Conservation (phyloP, 2,797 vertebrate genomes). For the Alauda arvensis region DNA sequence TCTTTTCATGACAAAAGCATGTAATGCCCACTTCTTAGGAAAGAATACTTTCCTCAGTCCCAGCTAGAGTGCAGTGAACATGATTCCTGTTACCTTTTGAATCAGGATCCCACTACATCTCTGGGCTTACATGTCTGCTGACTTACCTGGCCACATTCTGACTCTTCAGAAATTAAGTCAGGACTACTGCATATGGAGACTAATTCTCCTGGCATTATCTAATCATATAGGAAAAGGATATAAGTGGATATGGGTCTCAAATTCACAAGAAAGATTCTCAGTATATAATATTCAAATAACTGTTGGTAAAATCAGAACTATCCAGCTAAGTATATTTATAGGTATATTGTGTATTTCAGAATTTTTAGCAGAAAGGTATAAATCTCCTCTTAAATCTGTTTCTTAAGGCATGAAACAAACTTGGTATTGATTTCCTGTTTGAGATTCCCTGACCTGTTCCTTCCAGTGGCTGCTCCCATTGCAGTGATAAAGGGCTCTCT, state of each 20-base stretch:
- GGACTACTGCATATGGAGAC: not conserved
- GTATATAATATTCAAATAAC: not conserved
- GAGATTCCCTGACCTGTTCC: not conserved
- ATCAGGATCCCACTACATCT: not conserved
- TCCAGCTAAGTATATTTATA: not conserved
- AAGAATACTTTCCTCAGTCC: not conserved
- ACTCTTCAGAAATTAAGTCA: not conserved
- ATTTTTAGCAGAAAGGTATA: not conserved
- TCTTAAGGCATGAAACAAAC: no score
- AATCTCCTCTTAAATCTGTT: not conserved
- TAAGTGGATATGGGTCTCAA: not conserved
- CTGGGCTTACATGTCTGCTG: not conserved
- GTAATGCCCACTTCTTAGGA: not conserved
- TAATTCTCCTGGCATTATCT: not conserved
- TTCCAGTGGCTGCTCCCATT: not conserved
- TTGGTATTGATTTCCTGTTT: not conserved
- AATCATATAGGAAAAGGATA: not conserved
- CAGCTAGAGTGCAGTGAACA: not conserved
- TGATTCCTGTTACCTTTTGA: not conserved
- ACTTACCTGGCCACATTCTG: not conserved
- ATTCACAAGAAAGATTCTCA: not conserved
- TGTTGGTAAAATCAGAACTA: not conserved
- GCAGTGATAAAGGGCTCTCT: not conserved
- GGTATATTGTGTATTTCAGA: not conserved
- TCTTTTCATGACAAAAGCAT: not conserved